phyloP scores from a whole-genome alignment of 2,113 vertebrate genomes.

The Hipposideros armiger region DNA sequence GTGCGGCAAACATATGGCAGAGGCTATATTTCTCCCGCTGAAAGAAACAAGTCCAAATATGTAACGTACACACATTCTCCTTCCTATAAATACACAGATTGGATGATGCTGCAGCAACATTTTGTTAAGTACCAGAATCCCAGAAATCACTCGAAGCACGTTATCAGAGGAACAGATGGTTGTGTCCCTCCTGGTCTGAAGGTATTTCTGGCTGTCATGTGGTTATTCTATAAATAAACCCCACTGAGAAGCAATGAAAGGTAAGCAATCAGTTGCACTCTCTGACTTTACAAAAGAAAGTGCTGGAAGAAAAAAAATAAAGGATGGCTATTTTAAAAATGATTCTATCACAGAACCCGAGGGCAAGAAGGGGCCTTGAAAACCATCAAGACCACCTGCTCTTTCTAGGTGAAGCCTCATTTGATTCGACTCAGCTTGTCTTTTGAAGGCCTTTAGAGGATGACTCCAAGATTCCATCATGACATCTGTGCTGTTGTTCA shows the following conservation, averaged over 20 bases:
- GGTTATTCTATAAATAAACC: conserved; percentile 78
- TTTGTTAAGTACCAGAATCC: conserved; percentile 74
- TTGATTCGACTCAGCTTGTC: conserved; percentile 14
- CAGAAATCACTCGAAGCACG: conserved; percentile 51
- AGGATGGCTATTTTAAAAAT: conserved; percentile 23
- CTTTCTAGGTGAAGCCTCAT: not conserved
- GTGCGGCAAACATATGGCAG: conserved; percentile 75
- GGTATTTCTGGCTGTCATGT: conserved; percentile 79
- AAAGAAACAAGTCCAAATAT: conserved; percentile 65
- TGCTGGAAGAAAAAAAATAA: not conserved
- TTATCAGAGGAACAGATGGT: conserved; percentile 77
- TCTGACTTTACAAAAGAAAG: conserved; percentile 48
- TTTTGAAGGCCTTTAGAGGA: not conserved
- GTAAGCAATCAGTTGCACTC: conserved; percentile 54
- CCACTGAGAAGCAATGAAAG: conserved; percentile 51
- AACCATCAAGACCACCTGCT: not conserved
- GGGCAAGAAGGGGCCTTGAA: not conserved
- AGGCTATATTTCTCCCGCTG: conserved; percentile 70
- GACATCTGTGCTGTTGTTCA: not conserved
- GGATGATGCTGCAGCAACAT: conserved; percentile 53
- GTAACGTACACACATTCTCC: conserved; percentile 69
- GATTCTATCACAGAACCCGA: not conserved
- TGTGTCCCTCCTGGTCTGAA: conserved; percentile 70
- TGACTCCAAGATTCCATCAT: not conserved
- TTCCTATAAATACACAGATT: conserved; percentile 72